These are phyloP conservation scores for Platyrinchus mystaceus DNA, from an alignment of 2,797 vertebrate species.

Conservation along the genomic window DNA sequence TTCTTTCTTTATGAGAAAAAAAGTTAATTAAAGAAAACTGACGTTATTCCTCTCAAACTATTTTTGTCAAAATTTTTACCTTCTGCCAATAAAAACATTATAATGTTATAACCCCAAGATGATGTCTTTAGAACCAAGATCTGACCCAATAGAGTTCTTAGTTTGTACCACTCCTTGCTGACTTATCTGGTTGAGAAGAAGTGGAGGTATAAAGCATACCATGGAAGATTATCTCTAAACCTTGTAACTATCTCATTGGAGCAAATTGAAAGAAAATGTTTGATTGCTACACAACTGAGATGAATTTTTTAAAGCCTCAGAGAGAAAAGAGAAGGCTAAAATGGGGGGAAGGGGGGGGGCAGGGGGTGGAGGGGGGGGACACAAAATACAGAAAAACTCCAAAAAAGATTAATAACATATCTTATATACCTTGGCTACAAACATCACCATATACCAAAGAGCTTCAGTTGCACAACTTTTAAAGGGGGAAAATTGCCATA, in stretches of 20 bases:
- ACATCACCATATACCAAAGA: not conserved
- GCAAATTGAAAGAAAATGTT: not conserved
- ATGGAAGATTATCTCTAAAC: not conserved
- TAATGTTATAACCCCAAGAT: not conserved
- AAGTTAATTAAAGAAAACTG: not conserved
- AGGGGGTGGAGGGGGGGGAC: no score
- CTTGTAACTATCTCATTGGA: not conserved
- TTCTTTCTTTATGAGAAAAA: not conserved
- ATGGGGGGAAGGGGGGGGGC: not conserved
- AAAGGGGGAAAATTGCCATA: not conserved
- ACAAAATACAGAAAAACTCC: no score
- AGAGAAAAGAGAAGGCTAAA: not conserved
- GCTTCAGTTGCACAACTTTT: not conserved
- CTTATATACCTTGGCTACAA: not conserved
- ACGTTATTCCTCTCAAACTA: not conserved
- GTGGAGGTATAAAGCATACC: not conserved
- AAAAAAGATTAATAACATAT: no score
- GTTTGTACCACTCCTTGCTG: not conserved
- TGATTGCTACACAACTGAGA: not conserved
- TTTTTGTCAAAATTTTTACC: not conserved
- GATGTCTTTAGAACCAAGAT: not conserved
- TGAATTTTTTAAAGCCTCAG: not conserved
- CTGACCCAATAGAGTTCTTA: not conserved
- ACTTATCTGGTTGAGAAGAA: not conserved
- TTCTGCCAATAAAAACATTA: not conserved